A percentile compares a stretch with the other conserved stretches of the same genome.
Evolutionary conservation across 2,888 invertebrate genomes (phyloP).

Genomic region (Meiosimyza platycephala): DNA sequence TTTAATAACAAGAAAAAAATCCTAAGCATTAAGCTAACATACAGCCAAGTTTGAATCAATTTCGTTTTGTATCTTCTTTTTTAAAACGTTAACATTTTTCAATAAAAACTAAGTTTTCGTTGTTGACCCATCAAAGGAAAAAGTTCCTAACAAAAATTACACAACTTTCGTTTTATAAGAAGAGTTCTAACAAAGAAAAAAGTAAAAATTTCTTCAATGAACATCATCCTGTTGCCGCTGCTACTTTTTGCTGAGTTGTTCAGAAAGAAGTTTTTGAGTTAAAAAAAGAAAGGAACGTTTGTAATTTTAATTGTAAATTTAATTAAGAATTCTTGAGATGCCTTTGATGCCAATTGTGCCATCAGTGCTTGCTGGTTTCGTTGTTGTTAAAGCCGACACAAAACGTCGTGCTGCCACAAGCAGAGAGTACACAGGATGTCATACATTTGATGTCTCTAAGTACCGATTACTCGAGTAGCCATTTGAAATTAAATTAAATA

Average conservation of each 20-base stretch:
- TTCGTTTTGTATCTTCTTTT: too few species aligned
- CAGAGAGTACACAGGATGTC: neutral
- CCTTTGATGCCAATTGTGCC: constrained; percentile 52
- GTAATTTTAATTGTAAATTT: constrained; percentile 61
- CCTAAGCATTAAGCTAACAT: too few species aligned
- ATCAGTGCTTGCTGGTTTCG: constrained; percentile 30
- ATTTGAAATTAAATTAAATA: too few species aligned
- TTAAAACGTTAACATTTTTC: too few species aligned
- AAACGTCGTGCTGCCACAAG: neutral
- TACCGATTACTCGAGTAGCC: too few species aligned
- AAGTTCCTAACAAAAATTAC: constrained; percentile 21
- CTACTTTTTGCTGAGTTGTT: constrained; percentile 37
- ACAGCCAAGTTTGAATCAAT: too few species aligned
- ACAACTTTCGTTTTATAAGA: constrained; percentile 5
- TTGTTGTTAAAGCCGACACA: neutral
- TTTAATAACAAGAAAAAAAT: too few species aligned
- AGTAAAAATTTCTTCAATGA: neutral
- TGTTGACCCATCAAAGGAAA: constrained; percentile 33
- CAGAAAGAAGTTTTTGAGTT: neutral
- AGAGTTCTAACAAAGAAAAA: neutral
- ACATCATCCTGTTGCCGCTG: constrained; percentile 20
- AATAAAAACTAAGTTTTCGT: neutral
- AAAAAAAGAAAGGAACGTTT: constrained; percentile 40
- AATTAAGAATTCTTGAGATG: constrained; percentile 60
- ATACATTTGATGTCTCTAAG: too few species aligned